Percentiles rank a stretch among this genome's conserved stretches.
Evolutionary conservation across 2,113 vertebrate genomes (phyloP).

Genomic region (Origma solitaria): DNA sequence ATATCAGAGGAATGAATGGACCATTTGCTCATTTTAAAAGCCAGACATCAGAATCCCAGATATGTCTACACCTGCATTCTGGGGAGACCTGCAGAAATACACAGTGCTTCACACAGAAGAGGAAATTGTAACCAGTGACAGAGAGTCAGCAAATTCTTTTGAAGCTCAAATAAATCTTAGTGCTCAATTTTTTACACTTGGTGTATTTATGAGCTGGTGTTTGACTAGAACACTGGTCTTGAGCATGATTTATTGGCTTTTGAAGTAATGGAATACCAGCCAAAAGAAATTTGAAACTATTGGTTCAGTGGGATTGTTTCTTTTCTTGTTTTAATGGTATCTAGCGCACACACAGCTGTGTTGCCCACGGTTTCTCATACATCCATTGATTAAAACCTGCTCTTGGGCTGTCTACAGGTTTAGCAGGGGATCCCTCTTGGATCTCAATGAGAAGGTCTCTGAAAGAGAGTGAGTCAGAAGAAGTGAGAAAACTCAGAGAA

Average conservation of each 20-base stretch:
- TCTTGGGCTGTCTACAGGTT: background rate
- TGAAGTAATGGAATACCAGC: background rate
- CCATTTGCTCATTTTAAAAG: background rate
- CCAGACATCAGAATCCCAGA: background rate
- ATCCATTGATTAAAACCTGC: background rate
- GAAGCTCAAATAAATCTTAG: background rate
- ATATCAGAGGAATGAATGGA: background rate
- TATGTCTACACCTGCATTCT: background rate
- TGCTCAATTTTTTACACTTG: background rate
- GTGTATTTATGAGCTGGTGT: background rate
- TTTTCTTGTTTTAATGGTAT: background rate
- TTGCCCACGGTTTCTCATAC: background rate
- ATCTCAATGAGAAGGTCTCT: background rate
- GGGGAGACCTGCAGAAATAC: background rate
- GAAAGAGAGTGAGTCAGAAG: background rate
- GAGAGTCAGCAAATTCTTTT: background rate
- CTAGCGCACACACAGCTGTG: background rate
- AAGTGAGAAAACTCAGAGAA: background rate
- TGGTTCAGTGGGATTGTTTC: background rate
- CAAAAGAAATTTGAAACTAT: background rate
- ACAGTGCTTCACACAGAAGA: background rate
- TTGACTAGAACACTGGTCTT: background rate
- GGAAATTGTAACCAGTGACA: background rate
- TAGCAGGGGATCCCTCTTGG: background rate
- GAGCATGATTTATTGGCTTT: background rate